phyloP scores from a whole-genome alignment of 2,113 vertebrate species.

The Vulpes vulpes region DNA sequence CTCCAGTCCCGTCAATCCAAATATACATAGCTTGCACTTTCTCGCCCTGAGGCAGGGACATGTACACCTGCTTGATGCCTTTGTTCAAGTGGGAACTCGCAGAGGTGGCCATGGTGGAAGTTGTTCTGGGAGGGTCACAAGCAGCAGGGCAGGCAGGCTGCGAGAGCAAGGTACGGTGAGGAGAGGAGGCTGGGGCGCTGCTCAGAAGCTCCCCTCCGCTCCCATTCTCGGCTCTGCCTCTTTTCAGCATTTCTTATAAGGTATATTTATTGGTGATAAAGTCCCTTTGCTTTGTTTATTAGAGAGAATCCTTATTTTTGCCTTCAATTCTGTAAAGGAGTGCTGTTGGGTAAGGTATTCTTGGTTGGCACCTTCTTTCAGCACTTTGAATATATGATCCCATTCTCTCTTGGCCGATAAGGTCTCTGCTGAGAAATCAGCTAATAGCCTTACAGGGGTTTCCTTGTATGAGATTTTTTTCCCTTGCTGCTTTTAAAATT shows the following conservation, averaged over 20 bases:
- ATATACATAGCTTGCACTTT: too few relatives aligned
- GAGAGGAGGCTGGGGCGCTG: too few relatives aligned
- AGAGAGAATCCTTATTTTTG: neutral
- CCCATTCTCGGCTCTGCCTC: neutral
- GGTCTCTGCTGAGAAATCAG: neutral
- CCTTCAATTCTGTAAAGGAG: neutral
- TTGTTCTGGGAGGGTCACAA: too few relatives aligned
- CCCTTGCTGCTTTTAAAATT: neutral
- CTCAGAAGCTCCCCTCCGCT: too few relatives aligned
- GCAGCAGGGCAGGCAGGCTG: too few relatives aligned
- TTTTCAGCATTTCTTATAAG: neutral
- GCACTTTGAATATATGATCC: neutral
- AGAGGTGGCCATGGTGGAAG: too few relatives aligned
- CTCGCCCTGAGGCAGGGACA: too few relatives aligned
- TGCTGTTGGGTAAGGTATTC: neutral
- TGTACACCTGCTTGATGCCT: too few relatives aligned
- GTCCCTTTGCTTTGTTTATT: neutral
- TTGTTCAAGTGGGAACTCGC: too few relatives aligned
- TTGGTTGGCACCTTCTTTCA: neutral
- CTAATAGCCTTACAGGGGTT: neutral
- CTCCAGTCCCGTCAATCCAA: too few relatives aligned
- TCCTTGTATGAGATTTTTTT: neutral
- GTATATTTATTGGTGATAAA: neutral
- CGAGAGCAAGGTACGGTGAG: too few relatives aligned
- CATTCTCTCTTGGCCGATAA: neutral